Conservation (phyloP, 2,113 vertebrate species). For the Salvator merianae region DNA sequence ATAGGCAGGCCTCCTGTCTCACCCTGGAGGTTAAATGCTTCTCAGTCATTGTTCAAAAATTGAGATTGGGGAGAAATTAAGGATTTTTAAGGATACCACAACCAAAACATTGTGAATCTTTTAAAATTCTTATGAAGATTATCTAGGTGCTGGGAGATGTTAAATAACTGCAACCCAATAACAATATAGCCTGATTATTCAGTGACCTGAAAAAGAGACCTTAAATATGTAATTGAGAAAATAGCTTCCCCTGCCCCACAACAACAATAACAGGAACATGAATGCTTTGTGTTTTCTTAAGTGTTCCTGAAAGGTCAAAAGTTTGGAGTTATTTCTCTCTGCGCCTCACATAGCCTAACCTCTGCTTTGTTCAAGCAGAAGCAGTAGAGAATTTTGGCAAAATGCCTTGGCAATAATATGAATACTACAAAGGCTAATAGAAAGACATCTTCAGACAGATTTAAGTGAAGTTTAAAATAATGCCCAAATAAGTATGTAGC, state of each 20-base stretch:
- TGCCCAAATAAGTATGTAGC: slow-evolving; percentile 1
- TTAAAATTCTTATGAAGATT: too few species aligned
- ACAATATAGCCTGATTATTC: slow-evolving; percentile 62
- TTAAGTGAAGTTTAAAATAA: slow-evolving; percentile 24
- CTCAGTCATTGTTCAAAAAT: slow-evolving; percentile 51
- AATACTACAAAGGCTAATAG: slow-evolving; percentile 3
- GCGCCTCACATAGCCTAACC: not conserved
- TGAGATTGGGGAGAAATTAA: slow-evolving; percentile 43
- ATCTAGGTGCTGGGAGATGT: slow-evolving; percentile 55
- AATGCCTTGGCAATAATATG: slow-evolving; percentile 1
- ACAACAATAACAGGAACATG: slow-evolving; percentile 28
- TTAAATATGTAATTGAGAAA: slow-evolving; percentile 53
- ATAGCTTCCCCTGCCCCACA: slow-evolving; percentile 34
- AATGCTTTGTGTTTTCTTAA: slow-evolving; percentile 21
- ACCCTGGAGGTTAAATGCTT: not conserved
- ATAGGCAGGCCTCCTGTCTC: too few species aligned
- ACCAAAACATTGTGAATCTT: not conserved
- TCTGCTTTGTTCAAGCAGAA: not conserved
- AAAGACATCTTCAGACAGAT: slow-evolving; percentile 9
- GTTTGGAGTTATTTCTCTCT: not conserved
- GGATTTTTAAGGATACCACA: not conserved
- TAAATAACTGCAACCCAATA: slow-evolving; percentile 71
- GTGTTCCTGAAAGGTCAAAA: slow-evolving; percentile 11
- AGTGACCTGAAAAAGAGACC: slow-evolving; percentile 59
- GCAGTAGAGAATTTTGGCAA: accelerated